Evolutionary conservation across 2,888 invertebrate genomes (phyloP), one percentile per base, ranked within the genome.

Genomic region (Zelleria hepariella): DNA sequence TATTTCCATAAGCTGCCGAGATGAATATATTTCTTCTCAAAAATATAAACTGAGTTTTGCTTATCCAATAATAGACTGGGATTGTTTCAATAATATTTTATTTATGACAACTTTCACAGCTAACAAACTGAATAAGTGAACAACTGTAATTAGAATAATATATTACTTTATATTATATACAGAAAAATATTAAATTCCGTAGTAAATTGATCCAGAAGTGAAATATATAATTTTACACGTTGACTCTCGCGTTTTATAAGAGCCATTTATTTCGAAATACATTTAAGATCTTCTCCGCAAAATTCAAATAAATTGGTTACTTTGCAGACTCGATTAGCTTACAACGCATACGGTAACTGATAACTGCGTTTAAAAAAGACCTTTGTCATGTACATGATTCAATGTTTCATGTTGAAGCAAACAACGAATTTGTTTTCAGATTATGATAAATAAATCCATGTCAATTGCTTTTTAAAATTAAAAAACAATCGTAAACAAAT

Each of bases 51-150:
- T 55, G 20, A 26, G 27, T 27, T 26, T 21, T 5, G 18, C 21
- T 52, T 7, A 8, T 1, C 8, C 21, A 52, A 52, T 21, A 3
- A 52, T 15, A 52, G 21, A 52, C 21, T 10, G 8, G n/a, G 2
- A 8, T 55, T 7, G 20, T 55, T 64, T 65, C 60, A 59, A 56
- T 65, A 63, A 66, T n/a, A n/a, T n/a, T 64, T 65, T 67, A 65
- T 66, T 62, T 68, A 65, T 61, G 60, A 67, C 64, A 69, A 70
- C 66, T 62, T 70, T 66, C 66, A 70, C 69, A 67, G 67, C 69
- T 70, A 70, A 27, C 18, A 55, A 55, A 55, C 21, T 26, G 32
- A 27, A 32, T 52, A 10, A 32, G 26, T 55, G 20, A 55, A 27
- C 27, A 26, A 47, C 23, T n/a, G 47, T 57, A 47, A 24, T 23